phyloP scores from a whole-genome alignment of 2,113 vertebrate species.

The Ophthalmotilapia sp. region DNA sequence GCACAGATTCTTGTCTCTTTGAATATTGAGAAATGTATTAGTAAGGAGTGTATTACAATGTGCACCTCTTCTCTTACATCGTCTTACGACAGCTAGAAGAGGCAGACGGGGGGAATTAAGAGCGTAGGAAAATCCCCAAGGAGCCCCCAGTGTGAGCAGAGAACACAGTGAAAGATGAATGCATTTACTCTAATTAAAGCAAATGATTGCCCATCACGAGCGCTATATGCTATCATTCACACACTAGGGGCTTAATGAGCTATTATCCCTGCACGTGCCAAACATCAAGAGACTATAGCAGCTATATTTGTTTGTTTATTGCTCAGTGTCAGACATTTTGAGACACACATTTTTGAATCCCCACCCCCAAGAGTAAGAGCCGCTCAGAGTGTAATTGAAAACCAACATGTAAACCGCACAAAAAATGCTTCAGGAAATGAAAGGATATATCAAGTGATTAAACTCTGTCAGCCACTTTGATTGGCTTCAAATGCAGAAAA shows the following conservation, averaged over 20 bases:
- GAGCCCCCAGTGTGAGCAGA: conserved; percentile 16
- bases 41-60: conserved; percentile 28
- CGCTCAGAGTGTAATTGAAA: background rate
- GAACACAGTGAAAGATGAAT: conserved; percentile 47
- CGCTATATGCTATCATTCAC: conserved; percentile 14
- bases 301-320: conserved; percentile 14
- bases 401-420: background rate
- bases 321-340: background rate
- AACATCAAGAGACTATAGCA: background rate
- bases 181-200: conserved; percentile 52
- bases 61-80: conserved; percentile 57
- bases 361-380: background rate
- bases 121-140: conserved; percentile 35
- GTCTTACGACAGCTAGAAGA: conserved; percentile 54
- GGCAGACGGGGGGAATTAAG: conserved; percentile 29
- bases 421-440: background rate
- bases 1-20: background rate
- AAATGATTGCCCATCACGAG: conserved; percentile 34
- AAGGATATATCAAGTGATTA: conserved; percentile 1
- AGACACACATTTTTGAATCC: background rate
- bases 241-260: conserved; percentile 17
- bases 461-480: conserved; percentile 13
- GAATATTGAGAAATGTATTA: background rate
- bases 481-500: conserved; percentile 46
- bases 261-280: conserved; percentile 15